Conservation (phyloP, 2,888 invertebrate genomes). For the Mesopsocus fuscifrons region DNA sequence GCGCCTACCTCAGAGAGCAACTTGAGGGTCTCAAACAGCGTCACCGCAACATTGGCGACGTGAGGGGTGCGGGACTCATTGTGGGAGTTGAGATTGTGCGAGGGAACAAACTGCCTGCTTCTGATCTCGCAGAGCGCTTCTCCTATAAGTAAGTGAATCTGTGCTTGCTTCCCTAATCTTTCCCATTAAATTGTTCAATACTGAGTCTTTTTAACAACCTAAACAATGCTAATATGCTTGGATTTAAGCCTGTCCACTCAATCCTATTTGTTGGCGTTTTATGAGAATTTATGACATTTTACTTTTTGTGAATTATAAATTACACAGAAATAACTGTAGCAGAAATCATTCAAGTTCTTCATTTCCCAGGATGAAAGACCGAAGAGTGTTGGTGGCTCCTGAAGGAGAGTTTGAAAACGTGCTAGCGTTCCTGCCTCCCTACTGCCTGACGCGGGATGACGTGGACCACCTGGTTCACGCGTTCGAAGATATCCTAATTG, state of each 20-base stretch:
- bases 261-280: too few relatives aligned
- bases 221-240: too few relatives aligned
- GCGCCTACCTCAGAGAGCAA: slow-evolving; percentile 28
- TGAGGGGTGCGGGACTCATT: slow-evolving; percentile 38
- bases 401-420: slow-evolving; percentile 29
- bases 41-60: slow-evolving; percentile 28
- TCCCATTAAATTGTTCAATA: too few relatives aligned
- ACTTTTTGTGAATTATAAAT: too few relatives aligned
- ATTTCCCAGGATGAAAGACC: slow-evolving; percentile 22
- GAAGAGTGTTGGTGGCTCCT: slow-evolving; percentile 24
- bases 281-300: too few relatives aligned
- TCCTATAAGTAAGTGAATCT: slow-evolving; percentile 18
- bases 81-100: slow-evolving; percentile 35
- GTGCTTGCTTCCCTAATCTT: too few relatives aligned
- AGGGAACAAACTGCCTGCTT: slow-evolving; percentile 18
- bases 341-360: too few relatives aligned
- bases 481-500: neutral
- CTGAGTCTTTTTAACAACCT: too few relatives aligned
- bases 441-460: slow-evolving; percentile 23
- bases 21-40: slow-evolving; percentile 22
- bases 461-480: neutral
- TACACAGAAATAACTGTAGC: too few relatives aligned
- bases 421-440: slow-evolving; percentile 28
- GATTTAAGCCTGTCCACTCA: too few relatives aligned
- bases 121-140: slow-evolving; percentile 19